Evolutionary conservation across 2,888 invertebrate genomes (phyloP).

Genomic region (Beris morrisii): DNA sequence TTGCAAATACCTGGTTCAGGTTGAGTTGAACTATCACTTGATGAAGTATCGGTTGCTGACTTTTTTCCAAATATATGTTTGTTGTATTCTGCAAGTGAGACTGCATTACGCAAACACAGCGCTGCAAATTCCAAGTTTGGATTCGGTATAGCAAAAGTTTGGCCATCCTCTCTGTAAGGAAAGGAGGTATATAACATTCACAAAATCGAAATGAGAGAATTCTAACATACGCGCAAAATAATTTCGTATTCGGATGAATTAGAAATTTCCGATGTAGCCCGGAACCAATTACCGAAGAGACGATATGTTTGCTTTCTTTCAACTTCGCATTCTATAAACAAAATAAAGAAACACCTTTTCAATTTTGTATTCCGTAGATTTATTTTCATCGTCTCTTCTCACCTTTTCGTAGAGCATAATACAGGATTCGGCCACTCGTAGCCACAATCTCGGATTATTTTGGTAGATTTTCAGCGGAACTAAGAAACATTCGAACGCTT

Average conservation of each 20-base stretch:
- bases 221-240: slow-evolving; percentile 45
- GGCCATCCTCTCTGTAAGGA: slow-evolving; percentile 60
- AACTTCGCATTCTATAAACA: slow-evolving; percentile 39
- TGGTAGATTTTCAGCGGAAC: slow-evolving; percentile 84
- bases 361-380: too few species aligned
- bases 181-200: slow-evolving; percentile 25
- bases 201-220: too few species aligned
- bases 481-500: slow-evolving; percentile 89
- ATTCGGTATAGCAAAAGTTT: slow-evolving; percentile 83
- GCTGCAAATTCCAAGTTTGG: slow-evolving; percentile 88
- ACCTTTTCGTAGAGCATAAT: slow-evolving; percentile 65
- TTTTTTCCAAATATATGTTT: slow-evolving; percentile 40
- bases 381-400: slow-evolving; percentile 39
- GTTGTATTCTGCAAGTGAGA: slow-evolving; percentile 61
- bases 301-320: slow-evolving; percentile 43
- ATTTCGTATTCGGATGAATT: slow-evolving; percentile 43
- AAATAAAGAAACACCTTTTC: not conserved
- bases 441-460: slow-evolving; percentile 88
- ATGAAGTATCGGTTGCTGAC: slow-evolving; percentile 29
- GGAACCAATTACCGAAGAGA: slow-evolving; percentile 43
- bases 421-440: slow-evolving; percentile 91
- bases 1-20: slow-evolving; percentile 58
- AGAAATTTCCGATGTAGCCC: slow-evolving; percentile 44
- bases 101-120: slow-evolving; percentile 83
- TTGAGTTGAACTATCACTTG: slow-evolving; percentile 49